Conservation (phyloP, 2,888 invertebrate species). For the Diachrysia chrysitis region DNA sequence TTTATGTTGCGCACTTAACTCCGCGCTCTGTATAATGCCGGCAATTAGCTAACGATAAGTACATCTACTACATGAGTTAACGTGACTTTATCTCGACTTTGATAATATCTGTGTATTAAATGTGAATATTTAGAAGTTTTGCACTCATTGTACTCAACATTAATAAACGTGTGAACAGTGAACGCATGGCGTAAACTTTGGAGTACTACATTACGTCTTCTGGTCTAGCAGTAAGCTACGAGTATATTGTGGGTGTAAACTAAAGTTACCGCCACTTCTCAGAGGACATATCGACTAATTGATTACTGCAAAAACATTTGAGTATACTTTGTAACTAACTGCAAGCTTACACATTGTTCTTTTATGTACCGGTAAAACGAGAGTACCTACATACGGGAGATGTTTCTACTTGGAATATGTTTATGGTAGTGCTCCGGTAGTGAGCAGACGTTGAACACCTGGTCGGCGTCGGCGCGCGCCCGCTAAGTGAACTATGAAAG, state of each 20-base stretch:
- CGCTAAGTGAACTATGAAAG: conserved; percentile 53
- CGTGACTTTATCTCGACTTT: background rate
- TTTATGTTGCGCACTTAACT: conserved; percentile 2
- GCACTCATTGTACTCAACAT: background rate
- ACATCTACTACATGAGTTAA: background rate
- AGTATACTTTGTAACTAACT: background rate
- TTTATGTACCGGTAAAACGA: background rate
- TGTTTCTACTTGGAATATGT: background rate
- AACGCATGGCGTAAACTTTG: background rate
- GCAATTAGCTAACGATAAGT: conserved; percentile 2
- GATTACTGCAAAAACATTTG: background rate
- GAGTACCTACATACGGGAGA: background rate
- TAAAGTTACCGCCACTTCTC: background rate
- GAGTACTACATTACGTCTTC: background rate
- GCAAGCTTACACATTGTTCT: background rate
- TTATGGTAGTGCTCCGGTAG: conserved; percentile 9
- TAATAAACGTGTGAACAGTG: background rate
- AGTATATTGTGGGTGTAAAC: background rate
- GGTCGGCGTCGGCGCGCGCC: conserved; percentile 12
- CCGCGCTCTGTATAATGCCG: background rate
- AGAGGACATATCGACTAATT: background rate
- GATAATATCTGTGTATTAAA: background rate
- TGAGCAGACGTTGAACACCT: conserved; percentile 34
- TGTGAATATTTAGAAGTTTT: background rate
- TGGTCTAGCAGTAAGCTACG: background rate